Percentiles rank a stretch among this genome's conserved stretches.
Evolutionary conservation across 2,797 vertebrate species (phyloP).

Genomic region (Anas capensis): DNA sequence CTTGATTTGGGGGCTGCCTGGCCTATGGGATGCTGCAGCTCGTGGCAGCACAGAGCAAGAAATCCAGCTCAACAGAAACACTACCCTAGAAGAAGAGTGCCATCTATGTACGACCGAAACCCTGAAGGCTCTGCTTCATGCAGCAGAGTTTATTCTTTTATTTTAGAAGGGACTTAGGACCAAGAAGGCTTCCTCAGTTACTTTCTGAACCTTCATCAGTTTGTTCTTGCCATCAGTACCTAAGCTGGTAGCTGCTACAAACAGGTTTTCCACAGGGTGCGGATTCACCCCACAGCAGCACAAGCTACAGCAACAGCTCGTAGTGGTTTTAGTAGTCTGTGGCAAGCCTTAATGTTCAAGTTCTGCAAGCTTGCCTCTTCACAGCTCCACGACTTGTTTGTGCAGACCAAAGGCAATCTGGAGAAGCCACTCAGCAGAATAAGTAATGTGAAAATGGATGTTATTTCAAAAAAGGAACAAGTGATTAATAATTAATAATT

Average conservation of each 20-base stretch:
- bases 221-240: background rate
- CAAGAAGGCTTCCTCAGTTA: background rate
- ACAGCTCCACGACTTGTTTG: conserved; percentile 6
- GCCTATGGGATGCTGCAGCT: fast-evolving
- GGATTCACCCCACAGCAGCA: background rate
- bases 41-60: fast-evolving
- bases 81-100: background rate
- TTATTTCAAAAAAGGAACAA: background rate
- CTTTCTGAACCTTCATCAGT: fast-evolving
- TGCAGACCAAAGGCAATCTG: conserved; percentile 1
- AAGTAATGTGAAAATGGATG: background rate
- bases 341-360: background rate
- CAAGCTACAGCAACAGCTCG: background rate
- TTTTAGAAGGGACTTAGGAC: fast-evolving
- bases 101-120: fast-evolving
- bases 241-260: fast-evolving
- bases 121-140: fast-evolving
- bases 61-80: background rate
- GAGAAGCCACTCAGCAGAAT: conserved; percentile 22
- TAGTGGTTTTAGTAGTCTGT: background rate
- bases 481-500: background rate
- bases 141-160: fast-evolving
- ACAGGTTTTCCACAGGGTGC: fast-evolving
- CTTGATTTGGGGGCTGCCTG: fast-evolving
- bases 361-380: background rate